Evolutionary conservation across 2,888 invertebrate genomes (phyloP).

Genomic region (Odontothrips loti): DNA sequence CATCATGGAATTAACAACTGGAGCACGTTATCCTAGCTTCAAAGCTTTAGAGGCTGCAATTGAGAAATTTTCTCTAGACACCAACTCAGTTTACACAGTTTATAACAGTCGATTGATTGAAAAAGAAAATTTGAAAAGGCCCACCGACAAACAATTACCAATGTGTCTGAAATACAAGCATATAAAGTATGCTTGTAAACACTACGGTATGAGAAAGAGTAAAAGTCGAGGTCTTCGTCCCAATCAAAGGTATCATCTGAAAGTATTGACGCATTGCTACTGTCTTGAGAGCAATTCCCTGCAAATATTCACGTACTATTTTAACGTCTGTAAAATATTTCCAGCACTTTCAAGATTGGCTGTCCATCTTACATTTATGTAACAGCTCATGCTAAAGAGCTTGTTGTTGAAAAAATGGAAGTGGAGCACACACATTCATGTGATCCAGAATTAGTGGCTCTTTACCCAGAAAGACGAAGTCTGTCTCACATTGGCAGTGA

Average conservation of each 20-base stretch:
- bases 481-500: neutral
- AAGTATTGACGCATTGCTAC: neutral
- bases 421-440: neutral
- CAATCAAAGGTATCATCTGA: neutral
- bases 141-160: neutral
- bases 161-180: neutral
- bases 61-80: neutral
- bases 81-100: neutral
- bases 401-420: conserved; percentile 15
- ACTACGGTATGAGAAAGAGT: neutral
- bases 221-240: conserved; percentile 16
- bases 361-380: conserved; percentile 4
- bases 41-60: neutral
- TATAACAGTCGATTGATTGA: neutral
- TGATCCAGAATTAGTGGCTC: neutral
- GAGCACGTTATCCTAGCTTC: neutral
- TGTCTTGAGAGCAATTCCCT: neutral
- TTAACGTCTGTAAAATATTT: neutral
- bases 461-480: neutral
- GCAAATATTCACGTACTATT: neutral
- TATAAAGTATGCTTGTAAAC: conserved; percentile 17
- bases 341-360: conserved; percentile 8
- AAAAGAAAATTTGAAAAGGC: neutral
- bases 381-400: neutral
- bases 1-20: neutral